phyloP scores from a whole-genome alignment of 2,888 invertebrate species.

The Conomelus anceps region DNA sequence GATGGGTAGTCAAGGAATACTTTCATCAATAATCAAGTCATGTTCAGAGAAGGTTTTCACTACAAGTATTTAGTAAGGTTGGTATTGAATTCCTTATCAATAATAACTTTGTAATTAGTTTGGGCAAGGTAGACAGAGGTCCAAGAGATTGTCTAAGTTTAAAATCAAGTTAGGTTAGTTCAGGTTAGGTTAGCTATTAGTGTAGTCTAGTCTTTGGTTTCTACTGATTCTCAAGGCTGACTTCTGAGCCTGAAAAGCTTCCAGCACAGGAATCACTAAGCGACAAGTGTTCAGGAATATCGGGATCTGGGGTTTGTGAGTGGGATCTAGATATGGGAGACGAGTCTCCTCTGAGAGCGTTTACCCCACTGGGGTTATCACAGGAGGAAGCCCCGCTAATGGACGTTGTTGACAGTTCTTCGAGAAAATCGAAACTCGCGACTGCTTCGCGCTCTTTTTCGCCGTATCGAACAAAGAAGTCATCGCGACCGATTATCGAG shows the following conservation, averaged over 20 bases:
- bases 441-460: slow-evolving; percentile 70
- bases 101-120: background rate
- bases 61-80: too few species aligned
- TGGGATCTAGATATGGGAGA: slow-evolving; percentile 12
- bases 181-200: background rate
- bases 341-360: slow-evolving; percentile 8
- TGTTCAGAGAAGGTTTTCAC: too few species aligned
- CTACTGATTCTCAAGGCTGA: slow-evolving; percentile 20
- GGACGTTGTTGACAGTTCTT: slow-evolving; percentile 52
- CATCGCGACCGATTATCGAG: slow-evolving; percentile 67
- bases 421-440: slow-evolving; percentile 72
- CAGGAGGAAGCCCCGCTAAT: slow-evolving; percentile 32
- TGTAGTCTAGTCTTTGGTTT: background rate
- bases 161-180: background rate
- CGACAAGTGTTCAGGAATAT: slow-evolving; percentile 21
- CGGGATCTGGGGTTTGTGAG: slow-evolving; percentile 4
- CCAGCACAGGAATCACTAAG: slow-evolving; percentile 30
- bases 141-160: background rate
- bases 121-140: background rate
- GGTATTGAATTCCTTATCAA: too few species aligned
- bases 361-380: slow-evolving; percentile 10
- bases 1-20: too few species aligned
- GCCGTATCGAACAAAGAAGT: slow-evolving; percentile 71
- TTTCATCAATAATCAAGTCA: too few species aligned
- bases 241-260: slow-evolving; percentile 22